Conservation (phyloP, 1,140 invertebrate genomes). For the Bombus pascuorum region DNA sequence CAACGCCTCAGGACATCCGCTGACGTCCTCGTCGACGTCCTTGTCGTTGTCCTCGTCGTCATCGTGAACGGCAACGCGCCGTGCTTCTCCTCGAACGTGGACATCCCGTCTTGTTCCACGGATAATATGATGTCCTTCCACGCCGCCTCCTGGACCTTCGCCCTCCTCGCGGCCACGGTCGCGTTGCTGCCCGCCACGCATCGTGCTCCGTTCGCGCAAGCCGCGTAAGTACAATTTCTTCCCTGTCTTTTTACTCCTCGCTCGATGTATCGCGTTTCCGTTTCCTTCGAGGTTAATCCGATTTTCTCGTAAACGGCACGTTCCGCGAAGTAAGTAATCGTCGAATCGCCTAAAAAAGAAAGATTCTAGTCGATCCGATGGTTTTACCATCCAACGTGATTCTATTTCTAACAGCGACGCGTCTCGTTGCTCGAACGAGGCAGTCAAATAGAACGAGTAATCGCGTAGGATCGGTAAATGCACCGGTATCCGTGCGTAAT, state of each 20-base stretch:
- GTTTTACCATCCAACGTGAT: background rate
- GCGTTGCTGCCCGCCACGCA: constrained; percentile 80
- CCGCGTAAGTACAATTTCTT: constrained; percentile 77
- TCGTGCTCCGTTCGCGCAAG: constrained; percentile 80
- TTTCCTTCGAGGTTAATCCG: background rate
- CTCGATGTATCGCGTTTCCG: constrained; percentile 6
- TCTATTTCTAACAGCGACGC: background rate
- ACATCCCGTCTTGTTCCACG: constrained; percentile 31
- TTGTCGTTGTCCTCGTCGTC: constrained; percentile 41
- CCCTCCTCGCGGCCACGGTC: constrained; percentile 80
- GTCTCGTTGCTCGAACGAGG: background rate
- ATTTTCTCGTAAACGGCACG: too few species aligned
- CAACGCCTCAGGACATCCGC: constrained; percentile 68
- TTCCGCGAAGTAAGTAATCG: background rate
- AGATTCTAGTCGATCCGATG: background rate
- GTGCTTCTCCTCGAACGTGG: constrained; percentile 44
- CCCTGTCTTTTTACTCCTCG: constrained; percentile 12
- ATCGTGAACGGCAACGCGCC: constrained; percentile 44
- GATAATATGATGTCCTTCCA: constrained; percentile 76
- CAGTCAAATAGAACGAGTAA: background rate
- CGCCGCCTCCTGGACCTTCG: constrained; percentile 80
- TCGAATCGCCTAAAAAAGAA: too few species aligned
- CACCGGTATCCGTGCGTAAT: background rate
- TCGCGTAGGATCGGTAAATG: background rate
- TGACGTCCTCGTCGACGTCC: constrained; percentile 61